These are phyloP conservation scores for Mongoloraphidia duomilia DNA, from an alignment of 2,888 invertebrate species.

Conservation along the genomic window DNA sequence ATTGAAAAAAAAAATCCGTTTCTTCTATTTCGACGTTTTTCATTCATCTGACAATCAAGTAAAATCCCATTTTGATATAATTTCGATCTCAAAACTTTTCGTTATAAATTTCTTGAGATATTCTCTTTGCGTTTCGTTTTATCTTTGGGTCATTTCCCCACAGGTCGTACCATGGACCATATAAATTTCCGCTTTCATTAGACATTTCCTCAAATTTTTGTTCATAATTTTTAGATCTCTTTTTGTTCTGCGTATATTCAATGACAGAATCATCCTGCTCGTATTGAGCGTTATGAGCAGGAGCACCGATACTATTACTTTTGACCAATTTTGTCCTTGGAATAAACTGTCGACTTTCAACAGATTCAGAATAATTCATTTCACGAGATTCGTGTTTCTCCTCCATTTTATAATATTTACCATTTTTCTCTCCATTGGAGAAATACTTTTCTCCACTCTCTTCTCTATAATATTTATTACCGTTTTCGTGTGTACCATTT, in stretches of 20 bases:
- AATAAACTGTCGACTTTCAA: slow-evolving; percentile 39
- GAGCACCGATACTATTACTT: slow-evolving; percentile 29
- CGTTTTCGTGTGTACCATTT: slow-evolving; percentile 17
- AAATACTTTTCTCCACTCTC: slow-evolving; percentile 15
- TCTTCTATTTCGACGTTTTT: no score
- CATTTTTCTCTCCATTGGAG: slow-evolving; percentile 21
- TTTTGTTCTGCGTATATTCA: slow-evolving; percentile 30
- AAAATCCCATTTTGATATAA: no score
- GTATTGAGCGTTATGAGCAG: slow-evolving; percentile 19
- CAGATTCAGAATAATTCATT: no score
- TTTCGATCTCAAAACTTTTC: slow-evolving; percentile 2
- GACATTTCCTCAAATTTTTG: slow-evolving; percentile 32
- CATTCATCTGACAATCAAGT: no score
- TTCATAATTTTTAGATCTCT: slow-evolving; percentile 28
- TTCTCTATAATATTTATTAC: slow-evolving; percentile 20
- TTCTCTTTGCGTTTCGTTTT: slow-evolving; percentile 18
- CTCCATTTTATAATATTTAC: slow-evolving; percentile 38
- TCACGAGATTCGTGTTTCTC: slow-evolving; percentile 25
- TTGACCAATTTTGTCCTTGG: slow-evolving; percentile 58
- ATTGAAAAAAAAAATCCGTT: no score
- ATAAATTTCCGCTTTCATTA: slow-evolving; percentile 51
- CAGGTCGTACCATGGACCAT: slow-evolving; percentile 80
- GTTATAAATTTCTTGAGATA: slow-evolving; percentile 1
- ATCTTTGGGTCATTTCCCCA: slow-evolving; percentile 66
- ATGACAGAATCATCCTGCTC: slow-evolving; percentile 26